Percentiles rank a stretch among this genome's conserved stretches.
Evolutionary conservation across 1,140 invertebrate species (phyloP).

Genomic region (Eurosta solidaginis): DNA sequence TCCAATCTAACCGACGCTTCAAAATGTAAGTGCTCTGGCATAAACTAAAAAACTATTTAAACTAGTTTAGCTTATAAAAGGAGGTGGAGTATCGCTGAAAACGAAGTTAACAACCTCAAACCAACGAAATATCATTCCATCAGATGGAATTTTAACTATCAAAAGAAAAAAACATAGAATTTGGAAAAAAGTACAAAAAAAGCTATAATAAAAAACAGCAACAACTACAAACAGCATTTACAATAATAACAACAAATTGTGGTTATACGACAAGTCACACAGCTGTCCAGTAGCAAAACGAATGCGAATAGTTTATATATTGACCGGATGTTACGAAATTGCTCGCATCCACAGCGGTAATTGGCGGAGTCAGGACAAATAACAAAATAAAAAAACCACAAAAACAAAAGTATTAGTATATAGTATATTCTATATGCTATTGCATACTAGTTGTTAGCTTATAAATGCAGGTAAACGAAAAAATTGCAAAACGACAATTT

Average conservation of each 20-base stretch:
- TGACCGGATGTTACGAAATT: slow-evolving; percentile 17
- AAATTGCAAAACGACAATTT: not conserved
- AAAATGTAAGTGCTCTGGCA: not conserved
- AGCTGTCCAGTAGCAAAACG: not conserved
- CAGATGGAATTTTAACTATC: slow-evolving; percentile 12
- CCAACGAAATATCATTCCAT: slow-evolving; percentile 23
- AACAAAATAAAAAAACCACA: not conserved
- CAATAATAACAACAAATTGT: slow-evolving; percentile 13
- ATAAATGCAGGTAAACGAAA: no score
- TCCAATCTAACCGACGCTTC: not conserved
- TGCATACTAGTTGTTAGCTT: no score
- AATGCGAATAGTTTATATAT: not conserved
- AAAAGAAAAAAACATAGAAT: not conserved
- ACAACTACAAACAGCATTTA: not conserved
- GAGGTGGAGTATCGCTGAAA: not conserved
- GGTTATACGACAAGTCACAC: not conserved
- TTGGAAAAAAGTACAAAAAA: not conserved
- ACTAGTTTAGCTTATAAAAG: not conserved
- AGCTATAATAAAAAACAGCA: not conserved
- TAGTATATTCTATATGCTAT: no score
- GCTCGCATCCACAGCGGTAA: slow-evolving; percentile 22
- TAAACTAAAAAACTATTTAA: slow-evolving; percentile 6
- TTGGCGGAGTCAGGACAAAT: not conserved
- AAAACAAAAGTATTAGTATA: not conserved
- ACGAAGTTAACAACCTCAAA: slow-evolving; percentile 23